Evolutionary conservation across 2,113 vertebrate genomes (phyloP).

Genomic region (Litocranius walleri): DNA sequence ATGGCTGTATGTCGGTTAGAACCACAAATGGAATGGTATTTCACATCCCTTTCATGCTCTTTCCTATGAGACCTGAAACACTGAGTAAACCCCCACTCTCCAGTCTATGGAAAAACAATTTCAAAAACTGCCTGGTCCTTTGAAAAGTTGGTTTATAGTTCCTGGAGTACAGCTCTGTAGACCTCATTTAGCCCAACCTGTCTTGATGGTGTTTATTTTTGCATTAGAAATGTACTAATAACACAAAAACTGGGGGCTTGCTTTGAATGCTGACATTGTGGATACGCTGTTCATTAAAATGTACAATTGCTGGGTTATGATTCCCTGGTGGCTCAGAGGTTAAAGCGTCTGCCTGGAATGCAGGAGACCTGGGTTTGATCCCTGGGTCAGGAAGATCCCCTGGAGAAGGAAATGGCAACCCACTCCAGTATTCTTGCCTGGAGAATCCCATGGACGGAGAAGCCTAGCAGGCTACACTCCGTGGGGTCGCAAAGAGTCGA

Average conservation of each 20-base stretch:
- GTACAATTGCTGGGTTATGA: neutral
- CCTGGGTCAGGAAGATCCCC: too few species aligned
- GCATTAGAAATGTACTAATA: neutral
- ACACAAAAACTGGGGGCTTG: neutral
- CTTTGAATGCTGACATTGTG: neutral
- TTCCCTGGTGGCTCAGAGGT: too few species aligned
- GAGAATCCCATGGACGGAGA: too few species aligned
- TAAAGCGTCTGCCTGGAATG: too few species aligned
- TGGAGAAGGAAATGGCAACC: too few species aligned
- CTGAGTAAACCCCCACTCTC: neutral
- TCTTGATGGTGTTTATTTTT: conserved; percentile 41
- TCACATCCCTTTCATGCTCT: neutral
- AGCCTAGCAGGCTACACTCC: too few species aligned
- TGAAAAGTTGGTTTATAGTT: conserved; percentile 31
- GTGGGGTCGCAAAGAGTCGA: too few species aligned
- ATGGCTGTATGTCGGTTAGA: neutral
- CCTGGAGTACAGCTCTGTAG: neutral
- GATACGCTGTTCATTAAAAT: neutral
- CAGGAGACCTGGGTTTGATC: too few species aligned
- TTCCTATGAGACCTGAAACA: neutral
- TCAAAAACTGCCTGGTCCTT: conserved; percentile 12
- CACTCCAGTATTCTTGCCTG: too few species aligned
- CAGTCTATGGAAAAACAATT: conserved; percentile 14
- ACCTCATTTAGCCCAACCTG: neutral
- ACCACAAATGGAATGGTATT: neutral